Percentiles rank a stretch among this genome's conserved stretches.
Conservation (phyloP, 1,140 invertebrate genomes). For the Rhopalosiphum padi region DNA sequence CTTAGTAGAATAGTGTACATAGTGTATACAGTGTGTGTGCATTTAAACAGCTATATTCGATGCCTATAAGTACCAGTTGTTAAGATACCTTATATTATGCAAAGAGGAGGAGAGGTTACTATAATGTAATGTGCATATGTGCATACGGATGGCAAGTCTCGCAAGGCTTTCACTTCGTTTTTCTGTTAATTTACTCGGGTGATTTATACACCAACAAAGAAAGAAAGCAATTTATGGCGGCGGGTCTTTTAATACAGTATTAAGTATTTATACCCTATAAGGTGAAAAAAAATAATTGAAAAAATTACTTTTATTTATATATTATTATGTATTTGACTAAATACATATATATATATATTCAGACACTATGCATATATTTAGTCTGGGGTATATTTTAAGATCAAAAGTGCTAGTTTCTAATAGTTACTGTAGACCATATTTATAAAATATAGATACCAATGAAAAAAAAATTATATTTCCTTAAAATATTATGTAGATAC, state of each 20-base stretch:
- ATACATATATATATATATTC: too few species aligned
- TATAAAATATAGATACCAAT: neutral
- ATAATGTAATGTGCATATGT: neutral
- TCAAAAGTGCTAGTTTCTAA: neutral
- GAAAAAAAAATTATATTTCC: neutral
- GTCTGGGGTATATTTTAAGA: neutral
- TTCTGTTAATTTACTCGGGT: constrained; percentile 29
- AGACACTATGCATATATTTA: neutral
- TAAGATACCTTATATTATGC: neutral
- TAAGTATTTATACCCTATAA: neutral
- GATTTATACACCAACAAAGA: constrained; percentile 3
- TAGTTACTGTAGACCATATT: neutral
- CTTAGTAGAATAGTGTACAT: neutral
- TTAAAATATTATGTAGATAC: neutral
- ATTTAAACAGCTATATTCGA: neutral
- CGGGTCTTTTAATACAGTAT: neutral
- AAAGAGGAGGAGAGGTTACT: neutral
- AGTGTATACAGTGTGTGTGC: neutral
- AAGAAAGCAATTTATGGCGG: constrained; percentile 40
- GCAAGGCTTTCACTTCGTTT: constrained; percentile 35
- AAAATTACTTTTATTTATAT: neutral
- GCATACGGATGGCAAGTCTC: neutral
- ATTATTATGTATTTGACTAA: neutral
- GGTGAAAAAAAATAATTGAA: neutral
- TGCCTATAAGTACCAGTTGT: neutral